A percentile compares a stretch with the other conserved stretches of the same genome.
Conservation (phyloP, 1,140 invertebrate species). For the Paraescarpia echinospica region DNA sequence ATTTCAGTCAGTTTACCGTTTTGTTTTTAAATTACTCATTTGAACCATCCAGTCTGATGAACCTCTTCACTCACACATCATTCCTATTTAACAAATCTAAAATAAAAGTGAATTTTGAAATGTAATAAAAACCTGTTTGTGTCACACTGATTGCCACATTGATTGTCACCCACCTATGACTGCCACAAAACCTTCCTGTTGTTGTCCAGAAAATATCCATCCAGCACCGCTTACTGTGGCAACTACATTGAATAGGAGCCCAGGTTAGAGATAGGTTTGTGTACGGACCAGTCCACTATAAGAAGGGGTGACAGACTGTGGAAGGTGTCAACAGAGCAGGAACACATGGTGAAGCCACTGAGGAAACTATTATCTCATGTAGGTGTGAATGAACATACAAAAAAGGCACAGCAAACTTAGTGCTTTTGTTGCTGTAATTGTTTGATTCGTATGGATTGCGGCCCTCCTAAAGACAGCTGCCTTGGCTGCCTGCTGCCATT, state of each 20-base stretch:
- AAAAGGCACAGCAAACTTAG: background rate
- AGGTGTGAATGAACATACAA: background rate
- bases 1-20: too few relatives aligned
- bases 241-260: background rate
- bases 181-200: background rate
- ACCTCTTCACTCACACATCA: too few relatives aligned
- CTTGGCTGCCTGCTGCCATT: background rate
- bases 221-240: background rate
- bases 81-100: background rate
- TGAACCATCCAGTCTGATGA: too few relatives aligned
- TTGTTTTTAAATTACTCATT: too few relatives aligned
- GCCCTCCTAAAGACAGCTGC: background rate
- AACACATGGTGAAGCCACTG: background rate
- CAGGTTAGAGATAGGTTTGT: background rate
- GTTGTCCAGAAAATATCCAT: background rate
- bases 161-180: too few relatives aligned
- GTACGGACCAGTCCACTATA: background rate
- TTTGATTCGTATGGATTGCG: background rate
- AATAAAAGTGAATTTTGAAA: background rate
- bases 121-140: background rate
- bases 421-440: background rate
- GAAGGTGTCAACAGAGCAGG: background rate
- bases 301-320: background rate
- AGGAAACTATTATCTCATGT: background rate
- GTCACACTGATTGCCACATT: background rate